Conservation (phyloP, 2,797 vertebrate genomes). For the Anguilla marmorata region DNA sequence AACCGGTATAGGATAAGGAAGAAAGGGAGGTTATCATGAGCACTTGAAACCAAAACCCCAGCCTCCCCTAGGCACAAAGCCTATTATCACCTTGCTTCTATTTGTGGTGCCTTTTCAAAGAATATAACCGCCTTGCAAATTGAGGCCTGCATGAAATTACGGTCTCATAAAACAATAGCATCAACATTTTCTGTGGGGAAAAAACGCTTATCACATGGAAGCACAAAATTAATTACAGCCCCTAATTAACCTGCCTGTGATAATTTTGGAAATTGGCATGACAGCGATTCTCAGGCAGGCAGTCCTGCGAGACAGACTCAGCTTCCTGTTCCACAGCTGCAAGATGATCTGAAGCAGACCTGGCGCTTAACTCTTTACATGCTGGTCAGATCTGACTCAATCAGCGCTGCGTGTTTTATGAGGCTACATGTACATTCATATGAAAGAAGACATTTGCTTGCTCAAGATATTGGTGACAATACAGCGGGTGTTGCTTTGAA, state of each 20-base stretch:
- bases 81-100: neutral
- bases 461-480: neutral
- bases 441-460: neutral
- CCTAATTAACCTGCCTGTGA: constrained; percentile 8
- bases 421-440: neutral
- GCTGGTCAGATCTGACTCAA: neutral
- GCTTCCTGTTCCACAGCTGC: neutral
- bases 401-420: neutral
- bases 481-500: neutral
- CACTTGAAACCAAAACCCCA: neutral
- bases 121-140: neutral
- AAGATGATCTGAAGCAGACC: neutral
- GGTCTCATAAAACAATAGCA: neutral
- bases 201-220: neutral
- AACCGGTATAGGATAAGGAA: neutral
- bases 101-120: neutral
- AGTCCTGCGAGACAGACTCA: neutral
- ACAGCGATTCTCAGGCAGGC: neutral
- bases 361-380: neutral
- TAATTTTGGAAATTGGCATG: constrained; percentile 2
- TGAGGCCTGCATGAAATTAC: neutral
- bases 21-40: neutral
- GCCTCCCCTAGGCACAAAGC: neutral
- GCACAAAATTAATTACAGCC: constrained; percentile 7
- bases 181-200: neutral